These are phyloP conservation scores for Meandrusa payeni DNA, from an alignment of 2,888 invertebrate species.

Conservation along the genomic window DNA sequence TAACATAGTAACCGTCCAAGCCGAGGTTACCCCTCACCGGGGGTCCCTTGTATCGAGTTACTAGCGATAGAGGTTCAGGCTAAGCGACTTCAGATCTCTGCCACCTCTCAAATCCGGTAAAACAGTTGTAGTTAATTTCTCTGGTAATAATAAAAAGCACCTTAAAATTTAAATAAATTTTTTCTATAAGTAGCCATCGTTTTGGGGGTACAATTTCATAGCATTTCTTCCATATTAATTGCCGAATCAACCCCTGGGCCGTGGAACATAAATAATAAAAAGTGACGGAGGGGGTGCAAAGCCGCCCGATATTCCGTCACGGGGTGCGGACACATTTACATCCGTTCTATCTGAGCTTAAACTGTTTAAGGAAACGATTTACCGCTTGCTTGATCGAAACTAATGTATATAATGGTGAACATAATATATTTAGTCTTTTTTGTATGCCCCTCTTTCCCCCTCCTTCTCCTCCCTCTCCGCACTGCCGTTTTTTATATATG, in stretches of 20 bases:
- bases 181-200: not conserved
- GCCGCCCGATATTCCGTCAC: constrained; percentile 8
- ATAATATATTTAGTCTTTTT: no score
- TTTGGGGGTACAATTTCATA: constrained; percentile 18
- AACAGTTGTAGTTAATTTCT: no score
- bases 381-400: constrained; percentile 50
- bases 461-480: no score
- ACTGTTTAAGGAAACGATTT: constrained; percentile 58
- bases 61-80: no score
- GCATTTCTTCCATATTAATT: constrained; percentile 31
- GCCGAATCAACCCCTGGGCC: constrained; percentile 33
- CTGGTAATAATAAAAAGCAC: no score
- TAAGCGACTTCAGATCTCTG: no score
- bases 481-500: no score
- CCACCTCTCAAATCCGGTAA: no score
- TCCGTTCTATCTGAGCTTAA: constrained; percentile 48
- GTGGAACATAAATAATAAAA: constrained; percentile 37
- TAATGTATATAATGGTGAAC: constrained; percentile 29
- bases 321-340: constrained; percentile 43
- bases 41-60: no score
- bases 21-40: no score
- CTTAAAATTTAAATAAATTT: constrained; percentile 15
- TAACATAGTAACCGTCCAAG: no score
- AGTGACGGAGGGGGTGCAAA: constrained; percentile 12
- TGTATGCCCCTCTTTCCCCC: no score